Base-by-base conservation (phyloP, 2,888 invertebrate species). In the Caenorhabditis uteleia region DNA sequence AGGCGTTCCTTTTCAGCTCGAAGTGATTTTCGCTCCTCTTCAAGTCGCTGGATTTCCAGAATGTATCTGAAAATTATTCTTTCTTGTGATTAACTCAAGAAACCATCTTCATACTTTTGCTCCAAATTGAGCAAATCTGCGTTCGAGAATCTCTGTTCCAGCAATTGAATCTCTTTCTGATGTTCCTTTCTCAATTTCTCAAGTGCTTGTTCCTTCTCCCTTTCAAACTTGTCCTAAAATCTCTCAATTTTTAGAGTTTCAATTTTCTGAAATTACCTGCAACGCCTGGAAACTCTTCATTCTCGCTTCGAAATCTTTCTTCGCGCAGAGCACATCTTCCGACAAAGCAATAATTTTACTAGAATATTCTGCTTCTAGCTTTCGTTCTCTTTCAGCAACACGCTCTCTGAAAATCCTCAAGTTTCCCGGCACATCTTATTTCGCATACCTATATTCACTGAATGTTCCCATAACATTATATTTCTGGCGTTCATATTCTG, bases 271-370 rank as follows among this genome's bases (percentile, higher is more conserved):
- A 21, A 48, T 23, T 47, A 77, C 80, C 70, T 83, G 82, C 6
- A 82, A 55, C 8, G 79, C 74, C 84, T 74, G 87, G 84, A 82
- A 86, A 83, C 85, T 80, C 83, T 75, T 86, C 86, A 62, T 87
- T 83, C 80, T 70, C 79, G 51, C 82, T 83, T 83, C 85, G 84
- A 86, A 86, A 46, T 84, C 83, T 48, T 82, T 80, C 56, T 79
- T 79, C 10, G 79, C 83, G 54, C 84, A 74, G 81, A 87, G 43
- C 78, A 86, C 68, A 78, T 84, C 75, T 84, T 85, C 83, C 51
- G 84, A 71, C 81, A 86, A 44, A 60, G 86, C 50, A 74, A 85
- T 82, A 82, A 87, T 76, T 55, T 83, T 80, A 40, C 73, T 60
- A 7, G 81, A 80, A 60, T 83, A 84, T 45, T 83, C 83, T 1